Evolutionary conservation across 2,113 vertebrate genomes (phyloP).

Genomic region (Cromileptes altivelis): DNA sequence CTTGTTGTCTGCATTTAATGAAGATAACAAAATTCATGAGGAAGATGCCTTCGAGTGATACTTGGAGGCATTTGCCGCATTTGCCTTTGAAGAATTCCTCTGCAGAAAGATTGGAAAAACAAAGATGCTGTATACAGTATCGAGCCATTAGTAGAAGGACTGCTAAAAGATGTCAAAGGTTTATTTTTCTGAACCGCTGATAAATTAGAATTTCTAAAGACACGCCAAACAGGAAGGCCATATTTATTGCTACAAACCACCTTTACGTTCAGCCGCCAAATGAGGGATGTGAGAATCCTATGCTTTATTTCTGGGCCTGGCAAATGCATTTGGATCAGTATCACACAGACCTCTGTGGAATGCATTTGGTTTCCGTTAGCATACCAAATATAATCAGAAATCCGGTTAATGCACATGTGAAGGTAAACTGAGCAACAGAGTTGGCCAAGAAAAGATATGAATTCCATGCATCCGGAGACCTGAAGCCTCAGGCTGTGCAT

Average conservation of each 20-base stretch:
- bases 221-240: neutral
- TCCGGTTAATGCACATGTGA: conserved; percentile 51
- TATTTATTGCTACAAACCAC: conserved; percentile 16
- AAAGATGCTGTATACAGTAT: conserved; percentile 6
- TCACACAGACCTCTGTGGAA: conserved; percentile 41
- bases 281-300: conserved; percentile 6
- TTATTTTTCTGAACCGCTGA: neutral
- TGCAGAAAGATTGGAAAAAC: conserved; percentile 39
- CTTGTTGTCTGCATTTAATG: conserved; percentile 53
- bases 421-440: conserved; percentile 30
- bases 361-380: conserved; percentile 14
- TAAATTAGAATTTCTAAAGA: neutral
- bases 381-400: conserved; percentile 53
- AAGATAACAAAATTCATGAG: conserved; percentile 52
- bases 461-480: conserved; percentile 30
- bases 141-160: neutral
- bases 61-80: conserved; percentile 60
- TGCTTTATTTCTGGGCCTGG: conserved; percentile 38
- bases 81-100: conserved; percentile 55
- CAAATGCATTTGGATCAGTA: conserved; percentile 49
- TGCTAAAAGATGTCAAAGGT: too few species aligned
- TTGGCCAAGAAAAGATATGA: neutral
- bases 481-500: conserved; percentile 29
- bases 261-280: conserved; percentile 12
- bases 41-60: conserved; percentile 24